phyloP scores from a whole-genome alignment of 2,888 invertebrate genomes.

The Melinaea marsaeus region DNA sequence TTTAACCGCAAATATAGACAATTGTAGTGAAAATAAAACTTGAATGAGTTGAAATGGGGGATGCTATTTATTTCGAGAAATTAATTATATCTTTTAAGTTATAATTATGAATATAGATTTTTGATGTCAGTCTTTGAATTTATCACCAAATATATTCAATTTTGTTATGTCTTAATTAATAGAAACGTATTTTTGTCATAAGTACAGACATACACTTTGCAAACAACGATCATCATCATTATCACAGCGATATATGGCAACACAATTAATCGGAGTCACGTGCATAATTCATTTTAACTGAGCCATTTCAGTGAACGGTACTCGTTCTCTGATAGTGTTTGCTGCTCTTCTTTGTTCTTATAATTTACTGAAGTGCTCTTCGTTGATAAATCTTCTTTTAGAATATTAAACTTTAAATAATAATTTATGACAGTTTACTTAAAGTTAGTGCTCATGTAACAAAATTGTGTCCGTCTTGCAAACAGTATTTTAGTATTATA shows the following conservation, averaged over 20 bases:
- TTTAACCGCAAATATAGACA: too few species aligned
- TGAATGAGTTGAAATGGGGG: too few species aligned
- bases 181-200: not conserved
- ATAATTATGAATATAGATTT: too few species aligned
- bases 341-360: conserved; percentile 4
- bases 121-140: too few species aligned
- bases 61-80: too few species aligned
- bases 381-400: conserved; percentile 1
- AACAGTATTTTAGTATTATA: too few species aligned
- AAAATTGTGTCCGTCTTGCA: too few species aligned
- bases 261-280: conserved; percentile 23
- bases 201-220: not conserved
- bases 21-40: too few species aligned
- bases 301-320: conserved; percentile 28
- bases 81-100: too few species aligned
- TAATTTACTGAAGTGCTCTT: conserved; percentile 4
- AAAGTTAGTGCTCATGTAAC: not conserved
- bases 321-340: conserved; percentile 20
- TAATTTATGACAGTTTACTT: not conserved
- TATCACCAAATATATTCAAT: too few species aligned
- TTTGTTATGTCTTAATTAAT: too few species aligned
- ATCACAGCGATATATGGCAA: conserved; percentile 13
- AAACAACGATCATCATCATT: not conserved
- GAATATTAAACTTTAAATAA: not conserved
- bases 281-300: conserved; percentile 33